Evolutionary conservation across 2,888 invertebrate species (phyloP), one percentile per base, ranked within the genome.

Genomic region (Chesias legatella): DNA sequence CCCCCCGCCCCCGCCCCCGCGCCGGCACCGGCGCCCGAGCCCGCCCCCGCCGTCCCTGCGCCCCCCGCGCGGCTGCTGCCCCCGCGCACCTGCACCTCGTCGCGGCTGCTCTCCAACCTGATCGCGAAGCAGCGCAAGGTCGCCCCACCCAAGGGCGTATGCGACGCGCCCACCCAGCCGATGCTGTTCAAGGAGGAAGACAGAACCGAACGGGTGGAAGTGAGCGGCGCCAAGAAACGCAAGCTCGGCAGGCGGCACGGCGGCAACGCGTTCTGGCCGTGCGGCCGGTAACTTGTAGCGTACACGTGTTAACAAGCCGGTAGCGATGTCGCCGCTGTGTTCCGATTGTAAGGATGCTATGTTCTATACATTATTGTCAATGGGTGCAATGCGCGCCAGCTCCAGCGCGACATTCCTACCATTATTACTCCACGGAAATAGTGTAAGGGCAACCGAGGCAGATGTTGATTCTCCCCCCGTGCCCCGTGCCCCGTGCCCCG

Each of bases 251-350:
- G 86, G 0, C 58, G 78, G 13, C 64, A 79, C 68, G 86, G 85
- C 9, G 85, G 84, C 4, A 73, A 81, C 61, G 65, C 79, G 17
- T 86, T 86, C 69, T 82, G 81, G 82, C 86, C 88, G 1, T 81
- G 84, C 65, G 88, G 88, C 32, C 84, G 86, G 66, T 88, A 84
- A 57, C 26, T 23, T 37, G 45, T 34, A 33, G 33, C 43, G 8
- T 10, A 10, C 17, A 22, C 33, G 37, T 22, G 6, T 25, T 3
- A 21, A 22, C n/a, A 6, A 10, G 17, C 10, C 39, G 20, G n/a
- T 46, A 33, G 31, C 22, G 25, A 36, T 43, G 24, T 39, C 42
- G 23, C 31, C 28, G 8, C 7, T 36, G 39, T 37, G 26, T 39
- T 39, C 36, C 30, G 29, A 37, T 31, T 25, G 26, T 36, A 37